A percentile compares a stretch with the other conserved stretches of the same genome.
Conservation (phyloP, 2,113 vertebrate species). For the Heterochromis multidens region DNA sequence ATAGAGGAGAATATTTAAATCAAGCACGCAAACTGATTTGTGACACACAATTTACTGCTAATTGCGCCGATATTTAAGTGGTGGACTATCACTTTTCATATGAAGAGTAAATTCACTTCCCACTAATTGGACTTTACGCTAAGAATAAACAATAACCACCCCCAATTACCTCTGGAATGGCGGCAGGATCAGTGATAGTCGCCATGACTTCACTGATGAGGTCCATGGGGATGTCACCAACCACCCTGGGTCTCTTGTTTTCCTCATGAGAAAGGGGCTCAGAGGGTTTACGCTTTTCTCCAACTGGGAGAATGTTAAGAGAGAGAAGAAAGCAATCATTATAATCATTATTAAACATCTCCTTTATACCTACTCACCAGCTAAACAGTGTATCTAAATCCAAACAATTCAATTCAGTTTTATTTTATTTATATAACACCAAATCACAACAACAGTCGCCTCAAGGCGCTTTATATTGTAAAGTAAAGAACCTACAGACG, state of each 20-base stretch:
- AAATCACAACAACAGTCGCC: too few relatives aligned
- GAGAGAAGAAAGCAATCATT: not conserved
- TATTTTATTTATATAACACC: too few relatives aligned
- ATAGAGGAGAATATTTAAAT: too few relatives aligned
- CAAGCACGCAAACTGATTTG: too few relatives aligned
- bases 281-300: constrained; percentile 90
- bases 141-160: not conserved
- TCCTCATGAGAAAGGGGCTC: constrained; percentile 87
- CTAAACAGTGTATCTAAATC: not conserved
- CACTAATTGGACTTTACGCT: not conserved
- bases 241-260: constrained; percentile 84
- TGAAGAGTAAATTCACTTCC: not conserved
- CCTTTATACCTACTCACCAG: not conserved
- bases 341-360: not conserved
- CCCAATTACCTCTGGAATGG: constrained; percentile 79
- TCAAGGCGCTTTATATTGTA: not conserved
- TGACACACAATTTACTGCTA: too few relatives aligned
- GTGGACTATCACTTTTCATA: too few relatives aligned
- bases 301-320: constrained; percentile 60
- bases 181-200: constrained; percentile 92
- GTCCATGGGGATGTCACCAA: constrained; percentile 96
- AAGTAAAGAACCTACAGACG: not conserved
- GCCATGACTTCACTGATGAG: constrained; percentile 98
- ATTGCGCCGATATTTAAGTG: too few relatives aligned
- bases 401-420: not conserved